Percentiles rank a stretch among this genome's conserved stretches.
Conservation (phyloP, 2,113 vertebrate genomes). For the Poecilia latipinna region DNA sequence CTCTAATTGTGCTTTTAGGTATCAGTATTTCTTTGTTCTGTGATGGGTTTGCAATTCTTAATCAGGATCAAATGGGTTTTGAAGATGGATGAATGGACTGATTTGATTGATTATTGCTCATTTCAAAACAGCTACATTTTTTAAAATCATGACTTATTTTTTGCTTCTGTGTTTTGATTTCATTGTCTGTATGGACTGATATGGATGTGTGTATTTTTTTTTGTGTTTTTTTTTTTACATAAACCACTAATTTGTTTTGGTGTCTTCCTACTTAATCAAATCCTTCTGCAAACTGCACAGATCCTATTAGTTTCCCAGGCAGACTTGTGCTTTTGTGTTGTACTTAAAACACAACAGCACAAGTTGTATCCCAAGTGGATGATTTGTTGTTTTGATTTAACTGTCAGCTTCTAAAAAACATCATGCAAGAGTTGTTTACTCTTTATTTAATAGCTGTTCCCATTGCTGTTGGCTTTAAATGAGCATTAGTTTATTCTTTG, state of each 20-base stretch:
- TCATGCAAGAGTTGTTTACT: neutral
- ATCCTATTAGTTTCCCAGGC: neutral
- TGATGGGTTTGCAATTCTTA: neutral
- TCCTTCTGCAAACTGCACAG: neutral
- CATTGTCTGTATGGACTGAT: neutral
- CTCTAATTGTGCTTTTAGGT: too few relatives aligned
- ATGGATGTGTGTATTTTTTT: too few relatives aligned
- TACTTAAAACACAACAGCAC: neutral
- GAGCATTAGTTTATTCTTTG: neutral
- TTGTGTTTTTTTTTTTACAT: neutral
- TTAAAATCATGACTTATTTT: neutral
- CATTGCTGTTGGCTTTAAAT: neutral
- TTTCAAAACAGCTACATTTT: neutral
- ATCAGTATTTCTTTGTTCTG: neutral
- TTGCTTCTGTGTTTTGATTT: neutral
- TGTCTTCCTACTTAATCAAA: neutral
- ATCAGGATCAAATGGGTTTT: neutral
- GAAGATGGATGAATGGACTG: too few relatives aligned
- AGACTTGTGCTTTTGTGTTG: too few relatives aligned
- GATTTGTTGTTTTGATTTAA: neutral
- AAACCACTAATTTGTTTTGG: neutral
- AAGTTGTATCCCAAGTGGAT: too few relatives aligned
- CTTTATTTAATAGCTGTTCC: neutral
- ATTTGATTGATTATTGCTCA: neutral
- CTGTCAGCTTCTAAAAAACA: neutral